Base-by-base conservation (phyloP, 2,888 invertebrate species). In the Colletes collaris region DNA sequence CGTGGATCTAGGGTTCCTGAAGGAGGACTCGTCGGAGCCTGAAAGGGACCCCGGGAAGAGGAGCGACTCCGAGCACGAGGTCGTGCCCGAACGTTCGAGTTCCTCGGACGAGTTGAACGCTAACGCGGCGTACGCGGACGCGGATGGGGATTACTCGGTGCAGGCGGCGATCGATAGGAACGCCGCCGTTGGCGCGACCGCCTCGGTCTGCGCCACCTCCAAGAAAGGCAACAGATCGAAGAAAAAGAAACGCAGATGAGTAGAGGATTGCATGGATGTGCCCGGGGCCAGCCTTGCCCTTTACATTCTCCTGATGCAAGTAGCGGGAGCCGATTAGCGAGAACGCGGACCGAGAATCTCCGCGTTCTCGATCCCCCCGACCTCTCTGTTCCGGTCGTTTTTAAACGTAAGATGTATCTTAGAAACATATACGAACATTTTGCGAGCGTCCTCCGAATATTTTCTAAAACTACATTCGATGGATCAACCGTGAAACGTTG, bases 211-310 rank as follows among this genome's bases (percentile, higher is more conserved):
- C 13, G 63, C 79, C 80, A 76, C 85, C 71, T 59, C 84, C 55
- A 92, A 91, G 84, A 93, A 92, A 84, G 85, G 86, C 85, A 88
- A 83, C 78, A 88, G 91, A 73, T 91, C 90, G 59, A 92, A 91
- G 82, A 93, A 92, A 81, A 93, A 93, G 90, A 92, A 90, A 85
- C 92, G 91, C 76, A 93, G 93, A 93, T 93, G 93, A 93, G 93
- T 93, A 89, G 91, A 93, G 92, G 92, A 92, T 86, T 92, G 93
- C 88, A 91, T 93, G 90, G 92, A 93, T 89, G 92, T 93, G 88
- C 93, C 90, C 84, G 90, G 90, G 87, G 93, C 92, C 82, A 91
- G 93, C 86, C 92, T 93, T 87, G 92, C 91, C 86, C 92, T 93
- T 74, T 93, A 92, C 76, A 90, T 93, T 87, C 89, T 93, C 55